Evolutionary conservation across 2,113 vertebrate genomes (phyloP).

Genomic region (Riparia riparia): DNA sequence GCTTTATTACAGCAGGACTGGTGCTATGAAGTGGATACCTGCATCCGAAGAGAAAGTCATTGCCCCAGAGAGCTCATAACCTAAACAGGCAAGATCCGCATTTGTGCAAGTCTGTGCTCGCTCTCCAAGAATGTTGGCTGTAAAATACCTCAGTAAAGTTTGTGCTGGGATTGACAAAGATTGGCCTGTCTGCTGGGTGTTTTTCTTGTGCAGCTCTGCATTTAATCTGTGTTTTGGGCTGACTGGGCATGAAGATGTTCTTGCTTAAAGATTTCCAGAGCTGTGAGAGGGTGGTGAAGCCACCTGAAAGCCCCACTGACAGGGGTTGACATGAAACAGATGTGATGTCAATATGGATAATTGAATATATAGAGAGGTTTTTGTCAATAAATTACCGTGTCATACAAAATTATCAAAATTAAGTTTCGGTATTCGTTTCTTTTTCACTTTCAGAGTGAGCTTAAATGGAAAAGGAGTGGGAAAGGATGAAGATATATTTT

Average conservation of each 20-base stretch:
- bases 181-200: not conserved
- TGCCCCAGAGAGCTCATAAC: constrained; percentile 33
- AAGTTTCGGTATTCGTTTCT: fast-evolving
- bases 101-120: constrained; percentile 19
- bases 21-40: not conserved
- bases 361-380: not conserved
- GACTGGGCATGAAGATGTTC: not conserved
- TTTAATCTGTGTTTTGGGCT: not conserved
- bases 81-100: not conserved
- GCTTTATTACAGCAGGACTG: not conserved
- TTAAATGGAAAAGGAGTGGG: not conserved
- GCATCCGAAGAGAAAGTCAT: not conserved
- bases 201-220: not conserved
- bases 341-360: not conserved
- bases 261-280: not conserved
- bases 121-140: constrained; percentile 21
- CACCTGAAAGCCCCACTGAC: not conserved
- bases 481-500: not conserved
- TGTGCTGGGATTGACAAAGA: not conserved
- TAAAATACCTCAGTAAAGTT: constrained; percentile 1
- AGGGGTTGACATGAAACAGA: not conserved
- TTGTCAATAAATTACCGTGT: not conserved
- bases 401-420: not conserved
- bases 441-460: not conserved
- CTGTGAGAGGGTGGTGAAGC: not conserved